Evolutionary conservation across 2,113 vertebrate species (phyloP), one percentile per base, ranked within the genome.

Genomic region (Nibea albiflora): DNA sequence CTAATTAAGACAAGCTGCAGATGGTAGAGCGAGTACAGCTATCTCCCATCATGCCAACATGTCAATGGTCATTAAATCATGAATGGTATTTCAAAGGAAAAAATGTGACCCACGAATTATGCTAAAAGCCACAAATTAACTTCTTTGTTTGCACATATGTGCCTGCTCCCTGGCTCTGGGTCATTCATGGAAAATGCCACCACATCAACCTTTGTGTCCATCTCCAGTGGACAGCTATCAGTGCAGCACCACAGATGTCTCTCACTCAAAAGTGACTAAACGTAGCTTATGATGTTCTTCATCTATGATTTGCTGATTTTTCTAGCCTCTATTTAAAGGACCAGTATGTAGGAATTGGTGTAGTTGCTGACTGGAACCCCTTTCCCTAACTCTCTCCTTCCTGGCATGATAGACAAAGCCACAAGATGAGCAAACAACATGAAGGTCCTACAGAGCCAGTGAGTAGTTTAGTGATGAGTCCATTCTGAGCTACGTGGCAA

Each of bases 1-100:
- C 76, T 88, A 78, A 90, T 90, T 87, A 90, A 82, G 86, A 90
- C 46, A 49, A 90, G 83, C 73, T 89, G 83, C 84, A 92, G 84
- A 90, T 87, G 88, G 84, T 26, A 42, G 57, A 73, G 69, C 19
- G 15, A 81, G 74, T 28, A 2, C 39, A 76, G 76, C 80, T 80
- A 80, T 84, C 86, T 82, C 22, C 65, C 79, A 73, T 85, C 72
- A 76, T 81, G 69, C 58, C 84, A 79, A 74, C 82, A 85, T 86
- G 86, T 89, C 85, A 84, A 24, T 54, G 60, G 79, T 77, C 81
- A 83, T 89, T 84, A 85, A 83, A 85, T 88, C 83, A 76, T 50
- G 65, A 84, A 73, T 73, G 69, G 31, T 26, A 50, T 84, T 73
- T 85, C 68, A 85, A 78, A 85, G 73, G 52, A 72, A 81, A 81